Base-by-base conservation (phyloP, 2,113 vertebrate genomes). In the Paramisgurnus dabryanus region DNA sequence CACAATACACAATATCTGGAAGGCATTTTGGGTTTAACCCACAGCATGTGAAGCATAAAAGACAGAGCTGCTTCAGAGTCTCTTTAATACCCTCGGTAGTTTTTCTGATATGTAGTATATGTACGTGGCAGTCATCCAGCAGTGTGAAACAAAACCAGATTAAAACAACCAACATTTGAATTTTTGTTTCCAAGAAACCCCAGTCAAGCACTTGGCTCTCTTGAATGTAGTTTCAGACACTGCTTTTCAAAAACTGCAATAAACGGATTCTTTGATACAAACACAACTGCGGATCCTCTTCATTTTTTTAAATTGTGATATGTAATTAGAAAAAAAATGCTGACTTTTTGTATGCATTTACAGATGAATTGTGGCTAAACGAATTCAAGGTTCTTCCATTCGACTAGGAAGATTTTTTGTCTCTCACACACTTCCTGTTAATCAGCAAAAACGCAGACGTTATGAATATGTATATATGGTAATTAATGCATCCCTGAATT, bases 391-490 rank as follows among this genome's bases (percentile, higher is more conserved):
- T 7, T 73, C 55, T 12, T 4, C 18, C 22, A 74, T 27, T 45
- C 40, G 4, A 4, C 53, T n/a, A n/a, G 49, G 68, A 41, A 17
- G 50, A 41, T 18, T 61, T 61, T 71, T 57, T 57, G 15, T 57
- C 41, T 53, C 49, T 40, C 34, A 57, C n/a, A 71, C 50, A 15
- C 34, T 71, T 71, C 34, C 69, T 18, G 70, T 60, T 73, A 73
- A 73, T 73, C 70, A 73, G 69, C 49, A 71, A 57, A 71, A 71
- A 53, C 70, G 60, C 22, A 8, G 55, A 68, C 43, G 27, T 15
- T 18, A 80, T 80, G n/a, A 80, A 73, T 80, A 80, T 80, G 65
- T 66, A 73, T 80, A 73, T 73, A 80, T 45, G 68, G 12, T 43
- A 73, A 66, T 71, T 66, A 66, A 45, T 64, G 39, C 40, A 61